Percentiles rank a stretch among this genome's conserved stretches.
Conservation (phyloP, 2,113 vertebrate genomes). For the Indicator maculatus region DNA sequence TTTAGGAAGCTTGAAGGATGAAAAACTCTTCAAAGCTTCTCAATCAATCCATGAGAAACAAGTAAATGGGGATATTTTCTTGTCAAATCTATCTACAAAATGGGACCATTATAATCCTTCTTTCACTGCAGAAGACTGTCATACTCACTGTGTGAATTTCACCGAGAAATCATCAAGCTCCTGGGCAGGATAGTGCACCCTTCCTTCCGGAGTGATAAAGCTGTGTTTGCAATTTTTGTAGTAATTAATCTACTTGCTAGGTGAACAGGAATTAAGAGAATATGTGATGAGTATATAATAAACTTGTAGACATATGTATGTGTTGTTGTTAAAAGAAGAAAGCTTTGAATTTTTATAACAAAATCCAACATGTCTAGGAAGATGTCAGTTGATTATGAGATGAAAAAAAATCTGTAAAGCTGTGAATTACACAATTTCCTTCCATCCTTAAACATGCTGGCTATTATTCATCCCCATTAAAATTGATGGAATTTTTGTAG, state of each 20-base stretch:
- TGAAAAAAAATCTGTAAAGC: neutral
- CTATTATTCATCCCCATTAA: neutral
- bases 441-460: rapidly evolving
- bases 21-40: neutral
- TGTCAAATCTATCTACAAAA: conserved; percentile 7
- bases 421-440: neutral
- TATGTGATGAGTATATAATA: neutral
- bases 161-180: neutral
- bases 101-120: neutral
- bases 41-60: neutral
- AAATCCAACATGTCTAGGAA: neutral
- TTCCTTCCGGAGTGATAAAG: neutral
- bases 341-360: neutral
- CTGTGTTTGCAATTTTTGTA: neutral
- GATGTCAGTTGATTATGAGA: neutral
- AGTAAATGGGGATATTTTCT: neutral
- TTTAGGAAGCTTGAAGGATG: conserved; percentile 43
- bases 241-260: neutral
- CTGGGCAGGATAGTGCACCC: neutral
- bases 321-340: neutral
- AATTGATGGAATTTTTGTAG: neutral
- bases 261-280: neutral
- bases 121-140: neutral
- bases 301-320: neutral
- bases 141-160: neutral